Evolutionary conservation across 2,113 vertebrate genomes (phyloP), one percentile per base, ranked within the genome.

Genomic region (Chionodraco myersi): DNA sequence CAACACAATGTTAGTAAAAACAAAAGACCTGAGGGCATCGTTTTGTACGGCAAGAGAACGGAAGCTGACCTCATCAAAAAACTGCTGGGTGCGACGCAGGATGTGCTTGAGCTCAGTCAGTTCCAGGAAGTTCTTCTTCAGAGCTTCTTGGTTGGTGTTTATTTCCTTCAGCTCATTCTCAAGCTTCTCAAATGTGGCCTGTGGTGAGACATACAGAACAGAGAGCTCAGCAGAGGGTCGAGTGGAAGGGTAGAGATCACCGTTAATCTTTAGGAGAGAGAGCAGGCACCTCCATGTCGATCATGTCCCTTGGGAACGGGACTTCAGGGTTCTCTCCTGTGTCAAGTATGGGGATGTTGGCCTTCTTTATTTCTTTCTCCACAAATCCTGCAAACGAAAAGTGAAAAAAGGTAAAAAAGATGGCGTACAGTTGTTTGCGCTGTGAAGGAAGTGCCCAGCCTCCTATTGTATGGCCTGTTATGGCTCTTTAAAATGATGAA

Each of bases 141-240:
- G 93, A 12, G 98, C 98, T 86, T 99, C 98, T 91, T 99, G 98
- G 92, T 99, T 99, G 30, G 97, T 98, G 92, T 99, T 99, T 89
- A 99, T 99, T 93, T 99, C 98, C 77, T 98, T 99, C 73, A 99
- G 93, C 58, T 99, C 98, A 4, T 98, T 99, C 87, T 99, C 98
- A 49, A 99, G 97, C 92, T 99, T 99, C 92, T 99, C 98, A 89
- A 99, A 99, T 48, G 99, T 97, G 85, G 98, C 98, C 98, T 99
- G 90, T 2, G 59, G 36, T 61, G 44, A 56, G n/a, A 60, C 6
- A 74, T 5, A 51, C 6, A 41, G 36, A 7, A 41, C 13, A 23
- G 44, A 61, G 12, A 9, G 8, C 41, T 72, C 76, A 87, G 16
- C 2, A 68, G 36, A 56, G 12, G 51, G 57, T 34, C 0, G 7